Percentiles rank a stretch among this genome's conserved stretches.
These are phyloP conservation scores for Halocaridina rubra DNA, from an alignment of 2,888 invertebrate genomes.

Conservation along the genomic window DNA sequence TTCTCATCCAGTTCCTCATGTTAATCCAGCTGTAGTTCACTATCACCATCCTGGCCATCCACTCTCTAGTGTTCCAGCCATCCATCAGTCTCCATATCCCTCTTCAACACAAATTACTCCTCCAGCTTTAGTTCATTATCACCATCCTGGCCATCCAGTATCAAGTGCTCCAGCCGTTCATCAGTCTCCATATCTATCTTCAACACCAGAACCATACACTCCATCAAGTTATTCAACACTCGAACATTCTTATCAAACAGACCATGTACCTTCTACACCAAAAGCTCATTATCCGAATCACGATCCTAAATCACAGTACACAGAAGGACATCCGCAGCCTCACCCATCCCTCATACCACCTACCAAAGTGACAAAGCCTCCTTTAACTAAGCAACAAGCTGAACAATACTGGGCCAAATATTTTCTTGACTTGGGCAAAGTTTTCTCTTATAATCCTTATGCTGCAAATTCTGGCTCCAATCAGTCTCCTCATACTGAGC, in stretches of 20 bases:
- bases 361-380: background rate
- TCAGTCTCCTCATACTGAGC: background rate
- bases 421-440: conserved; percentile 6
- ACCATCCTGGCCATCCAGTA: too few species aligned
- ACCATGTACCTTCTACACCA: background rate
- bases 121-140: too few species aligned
- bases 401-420: conserved; percentile 20
- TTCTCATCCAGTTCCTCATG: background rate
- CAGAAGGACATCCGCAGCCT: background rate
- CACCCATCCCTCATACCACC: background rate
- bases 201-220: background rate
- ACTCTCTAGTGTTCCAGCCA: background rate
- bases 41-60: background rate
- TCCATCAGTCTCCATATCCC: background rate
- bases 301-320: background rate
- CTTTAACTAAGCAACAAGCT: conserved; percentile 1
- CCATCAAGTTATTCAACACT: background rate
- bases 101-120: too few species aligned
- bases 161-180: background rate
- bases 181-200: background rate
- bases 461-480: background rate
- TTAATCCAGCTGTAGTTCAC: background rate
- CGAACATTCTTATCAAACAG: background rate
- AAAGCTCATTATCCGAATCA: background rate
- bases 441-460: conserved; percentile 22